phyloP scores from a whole-genome alignment of 2,888 invertebrate genomes.

The Cremastinae sp. region DNA sequence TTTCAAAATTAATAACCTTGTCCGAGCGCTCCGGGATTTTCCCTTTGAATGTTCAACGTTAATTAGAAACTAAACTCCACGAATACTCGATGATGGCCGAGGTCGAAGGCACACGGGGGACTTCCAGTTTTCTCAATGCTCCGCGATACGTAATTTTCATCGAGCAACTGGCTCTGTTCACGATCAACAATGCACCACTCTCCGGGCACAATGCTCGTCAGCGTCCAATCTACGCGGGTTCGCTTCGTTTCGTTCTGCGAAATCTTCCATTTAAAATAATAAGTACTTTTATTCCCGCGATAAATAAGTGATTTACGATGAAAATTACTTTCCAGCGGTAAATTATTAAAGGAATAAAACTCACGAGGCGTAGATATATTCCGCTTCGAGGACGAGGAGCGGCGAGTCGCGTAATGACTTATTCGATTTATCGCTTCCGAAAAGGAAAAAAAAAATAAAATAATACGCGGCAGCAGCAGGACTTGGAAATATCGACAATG shows the following conservation, averaged over 20 bases:
- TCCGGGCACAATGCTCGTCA: constrained; percentile 34
- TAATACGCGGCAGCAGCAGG: background rate
- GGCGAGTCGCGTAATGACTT: no score
- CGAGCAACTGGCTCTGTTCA: constrained; percentile 20
- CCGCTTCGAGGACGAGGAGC: no score
- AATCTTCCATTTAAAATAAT: no score
- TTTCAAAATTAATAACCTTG: constrained; percentile 17
- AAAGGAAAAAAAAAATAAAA: no score
- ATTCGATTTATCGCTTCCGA: background rate
- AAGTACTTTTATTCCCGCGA: no score
- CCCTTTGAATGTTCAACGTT: constrained; percentile 27
- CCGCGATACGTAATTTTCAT: constrained; percentile 17
- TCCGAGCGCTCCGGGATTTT: background rate
- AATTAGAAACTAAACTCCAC: constrained; percentile 36
- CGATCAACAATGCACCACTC: constrained; percentile 20
- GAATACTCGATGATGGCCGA: background rate
- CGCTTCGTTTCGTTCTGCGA: background rate
- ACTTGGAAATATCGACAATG: no score
- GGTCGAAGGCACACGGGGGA: background rate
- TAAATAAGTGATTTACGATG: no score
- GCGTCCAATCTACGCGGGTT: background rate
- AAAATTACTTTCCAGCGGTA: no score
- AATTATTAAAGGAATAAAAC: no score
- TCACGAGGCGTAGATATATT: no score
- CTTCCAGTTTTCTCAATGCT: background rate